phyloP scores from a whole-genome alignment of 1,140 invertebrate genomes.

The Drosophila varians region DNA sequence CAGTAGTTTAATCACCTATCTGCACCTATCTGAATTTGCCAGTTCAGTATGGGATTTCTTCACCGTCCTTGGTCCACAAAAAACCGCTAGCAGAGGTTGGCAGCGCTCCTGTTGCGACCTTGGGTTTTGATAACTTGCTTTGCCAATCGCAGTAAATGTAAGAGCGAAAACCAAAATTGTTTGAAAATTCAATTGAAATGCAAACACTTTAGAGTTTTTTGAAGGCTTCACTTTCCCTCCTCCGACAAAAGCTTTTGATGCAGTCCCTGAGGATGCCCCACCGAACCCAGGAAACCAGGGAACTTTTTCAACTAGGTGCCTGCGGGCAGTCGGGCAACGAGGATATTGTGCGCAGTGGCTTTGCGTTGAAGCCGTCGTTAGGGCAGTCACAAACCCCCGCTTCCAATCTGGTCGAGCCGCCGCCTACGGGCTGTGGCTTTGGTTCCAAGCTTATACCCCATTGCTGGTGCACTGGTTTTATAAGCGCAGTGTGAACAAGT shows the following conservation, averaged over 20 bases:
- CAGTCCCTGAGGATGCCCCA: background rate
- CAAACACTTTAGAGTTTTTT: slow-evolving; percentile 57
- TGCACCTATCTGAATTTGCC: slow-evolving; percentile 48
- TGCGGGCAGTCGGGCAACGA: slow-evolving; percentile 45
- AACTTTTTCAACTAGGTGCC: slow-evolving; percentile 71
- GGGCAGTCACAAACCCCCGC: slow-evolving; percentile 65
- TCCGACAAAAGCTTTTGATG: slow-evolving; percentile 1
- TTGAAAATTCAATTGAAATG: slow-evolving; percentile 56
- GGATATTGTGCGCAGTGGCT: slow-evolving; percentile 75
- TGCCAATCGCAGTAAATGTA: slow-evolving; percentile 53
- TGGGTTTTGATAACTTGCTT: slow-evolving; percentile 69
- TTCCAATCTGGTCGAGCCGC: slow-evolving; percentile 78
- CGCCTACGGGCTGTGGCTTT: slow-evolving; percentile 66
- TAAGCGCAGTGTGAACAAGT: slow-evolving; percentile 88
- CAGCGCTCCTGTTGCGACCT: slow-evolving; percentile 14
- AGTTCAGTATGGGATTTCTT: slow-evolving; percentile 20
- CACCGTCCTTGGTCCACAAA: slow-evolving; percentile 32
- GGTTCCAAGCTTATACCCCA: slow-evolving; percentile 85
- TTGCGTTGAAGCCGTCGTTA: slow-evolving; percentile 51
- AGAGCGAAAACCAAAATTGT: slow-evolving; percentile 18
- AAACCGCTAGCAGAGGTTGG: background rate
- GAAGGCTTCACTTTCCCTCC: slow-evolving; percentile 6
- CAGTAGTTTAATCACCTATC: slow-evolving; percentile 8
- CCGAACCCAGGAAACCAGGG: slow-evolving; percentile 8
- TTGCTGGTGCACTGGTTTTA: slow-evolving; percentile 96